Base-by-base conservation (phyloP, 2,888 invertebrate genomes). In the Rambutsinella grinnellia region DNA sequence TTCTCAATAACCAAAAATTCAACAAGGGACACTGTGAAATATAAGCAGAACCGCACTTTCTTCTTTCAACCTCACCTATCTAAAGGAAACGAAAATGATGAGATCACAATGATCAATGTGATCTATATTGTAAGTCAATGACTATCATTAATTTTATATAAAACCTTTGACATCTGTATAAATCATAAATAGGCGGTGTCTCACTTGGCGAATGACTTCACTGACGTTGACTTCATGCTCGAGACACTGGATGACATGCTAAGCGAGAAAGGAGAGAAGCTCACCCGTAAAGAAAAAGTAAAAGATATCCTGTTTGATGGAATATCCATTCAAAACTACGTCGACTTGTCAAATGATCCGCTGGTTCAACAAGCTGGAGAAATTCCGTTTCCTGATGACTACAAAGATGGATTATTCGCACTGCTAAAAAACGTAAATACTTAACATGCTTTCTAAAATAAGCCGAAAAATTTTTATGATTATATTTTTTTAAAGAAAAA, bases 221-320 rank as follows among this genome's bases (percentile, higher is more conserved):
- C 77, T 6, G 70, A 79, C 1, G 53, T 76, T 0, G 81, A 81
- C 21, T 76, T 75, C 47, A 65, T 81, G 13, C 66, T 76, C 2
- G 61, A 71, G 44, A 75, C 77, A 15, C 53, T 81, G 17, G 79
- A 79, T 24, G 57, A 53, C 6, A 78, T 81, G 81, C 51, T 81
- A 17, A 19, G 54, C 0, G 76, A 76, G 0, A 61, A 67, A n/a
- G 79, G 78, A 3, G 81, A 81, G 49, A 51, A 17, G 2, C 63
- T 80, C 1, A 62, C 75, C 0, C 61, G 70, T 57, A 81, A 21
- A 13, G 72, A 69, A 6, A 78, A 77, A 60, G 72, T 81, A n/a
- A 71, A 71, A 44, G 68, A 79, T n/a, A 56, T 81, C 13, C 46
- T 81, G 2, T 79, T 78, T 56, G 81, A 81, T 23, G 81, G 81